Base-by-base conservation (phyloP, 2,113 vertebrate genomes). In the Glaucomys volans region DNA sequence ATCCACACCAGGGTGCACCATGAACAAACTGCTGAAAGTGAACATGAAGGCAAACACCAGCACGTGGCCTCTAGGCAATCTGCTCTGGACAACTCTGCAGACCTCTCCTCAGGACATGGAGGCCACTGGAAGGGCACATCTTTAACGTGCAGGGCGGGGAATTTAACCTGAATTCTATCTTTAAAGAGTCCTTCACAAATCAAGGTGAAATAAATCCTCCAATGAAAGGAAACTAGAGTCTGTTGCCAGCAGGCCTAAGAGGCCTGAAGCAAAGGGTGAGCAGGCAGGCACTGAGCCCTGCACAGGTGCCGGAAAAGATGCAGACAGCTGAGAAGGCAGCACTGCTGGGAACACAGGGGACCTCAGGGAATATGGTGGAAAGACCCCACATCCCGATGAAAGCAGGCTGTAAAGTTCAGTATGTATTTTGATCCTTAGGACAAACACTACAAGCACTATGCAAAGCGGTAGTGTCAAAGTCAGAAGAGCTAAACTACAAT, bases 51-150 rank as follows among this genome's bases (percentile, higher is more conserved):
- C 37, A n/a, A 57, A 16, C 2, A 8, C 11, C 64, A 2, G 12
- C 20, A 20, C 2, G 13, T 44, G 76, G 47, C 20, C 71, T 37
- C 40, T 24, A 28, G 72, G 40, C 4, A 75, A 4, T 24, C 71
- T 4, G 18, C n/a, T 4, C 37, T 72, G 71, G 14, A 20, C 40
- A 14, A 12, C 35, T 0, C 1, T 0, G 18, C n/a, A n/a, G 32
- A 1, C 4, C 2, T 18, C 72, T 26, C 13, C 14, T 2, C 12
- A 50, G 32, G 47, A 5, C 42, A 2, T 28, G 1, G 16, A 37
- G 5, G 17, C 54, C 5, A 4, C 16, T 7, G 67, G 24, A 50
- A 18, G 14, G 20, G 47, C 62, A 10, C 28, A 6, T 24, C 28
- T 54, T 32, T 5, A 12, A 1, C 5, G 18, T 5, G 20, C 18